A percentile compares a stretch with the other conserved stretches of the same genome.
Evolutionary conservation across 2,888 invertebrate genomes (phyloP).

Genomic region (Neoaliturus tenellus): DNA sequence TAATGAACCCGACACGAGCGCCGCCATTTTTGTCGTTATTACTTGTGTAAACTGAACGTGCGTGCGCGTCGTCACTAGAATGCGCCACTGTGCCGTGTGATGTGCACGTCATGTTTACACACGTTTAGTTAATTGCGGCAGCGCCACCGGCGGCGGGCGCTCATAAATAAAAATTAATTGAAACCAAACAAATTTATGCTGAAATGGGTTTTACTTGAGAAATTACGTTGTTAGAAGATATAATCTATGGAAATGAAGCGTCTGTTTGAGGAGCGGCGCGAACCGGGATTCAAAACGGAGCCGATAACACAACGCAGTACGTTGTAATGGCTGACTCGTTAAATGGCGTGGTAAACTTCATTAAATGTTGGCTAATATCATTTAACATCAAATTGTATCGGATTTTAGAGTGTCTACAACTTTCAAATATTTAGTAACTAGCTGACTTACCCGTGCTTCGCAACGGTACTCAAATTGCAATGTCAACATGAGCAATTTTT

Average conservation of each 20-base stretch:
- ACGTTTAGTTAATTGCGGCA: slow-evolving; percentile 1
- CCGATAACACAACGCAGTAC: not conserved
- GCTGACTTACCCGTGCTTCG: too few relatives aligned
- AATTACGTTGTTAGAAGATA: slow-evolving; percentile 20
- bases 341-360: not conserved
- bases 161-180: slow-evolving; percentile 35
- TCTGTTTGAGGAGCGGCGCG: not conserved
- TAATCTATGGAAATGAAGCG: slow-evolving; percentile 22
- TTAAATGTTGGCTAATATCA: too few relatives aligned
- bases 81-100: not conserved
- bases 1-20: slow-evolving; percentile 26
- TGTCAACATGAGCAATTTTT: too few relatives aligned
- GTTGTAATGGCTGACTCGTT: not conserved
- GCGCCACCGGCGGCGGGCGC: not conserved
- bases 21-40: slow-evolving; percentile 25
- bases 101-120: too few relatives aligned
- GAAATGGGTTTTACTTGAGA: not conserved
- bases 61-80: not conserved
- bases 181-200: slow-evolving; percentile 30
- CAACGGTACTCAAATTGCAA: too few relatives aligned
- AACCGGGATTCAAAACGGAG: not conserved
- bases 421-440: too few relatives aligned
- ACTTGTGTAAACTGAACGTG: slow-evolving; percentile 6
- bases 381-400: too few relatives aligned
- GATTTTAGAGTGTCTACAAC: too few relatives aligned